Percentiles rank a stretch among this genome's conserved stretches.
Evolutionary conservation across 2,113 vertebrate genomes (phyloP).

Genomic region (Anthoscopus minutus): DNA sequence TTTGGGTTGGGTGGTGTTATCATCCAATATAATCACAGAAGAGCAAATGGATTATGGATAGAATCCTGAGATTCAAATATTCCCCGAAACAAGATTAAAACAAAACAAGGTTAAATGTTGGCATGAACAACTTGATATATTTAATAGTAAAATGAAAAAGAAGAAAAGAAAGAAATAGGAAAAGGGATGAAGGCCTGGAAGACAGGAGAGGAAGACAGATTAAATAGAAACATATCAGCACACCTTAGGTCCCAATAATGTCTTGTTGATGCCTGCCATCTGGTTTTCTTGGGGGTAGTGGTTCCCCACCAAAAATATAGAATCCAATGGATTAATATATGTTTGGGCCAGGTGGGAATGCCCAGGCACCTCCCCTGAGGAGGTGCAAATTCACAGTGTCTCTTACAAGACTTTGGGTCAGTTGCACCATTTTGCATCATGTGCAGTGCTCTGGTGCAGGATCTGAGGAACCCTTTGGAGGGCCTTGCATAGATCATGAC

Average conservation of each 20-base stretch:
- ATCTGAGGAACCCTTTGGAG: background rate
- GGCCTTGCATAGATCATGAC: background rate
- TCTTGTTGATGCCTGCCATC: background rate
- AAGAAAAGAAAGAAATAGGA: background rate
- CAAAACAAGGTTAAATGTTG: background rate
- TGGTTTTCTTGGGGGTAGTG: background rate
- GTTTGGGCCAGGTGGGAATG: background rate
- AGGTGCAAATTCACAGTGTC: background rate
- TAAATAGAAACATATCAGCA: background rate
- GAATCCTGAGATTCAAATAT: background rate
- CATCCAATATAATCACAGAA: fast-evolving
- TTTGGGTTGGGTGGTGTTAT: background rate
- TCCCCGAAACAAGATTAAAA: background rate
- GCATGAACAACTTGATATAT: background rate
- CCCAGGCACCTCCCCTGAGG: background rate
- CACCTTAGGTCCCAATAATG: background rate
- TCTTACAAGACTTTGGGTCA: background rate
- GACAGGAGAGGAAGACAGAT: background rate
- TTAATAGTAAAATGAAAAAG: background rate
- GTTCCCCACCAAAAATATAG: background rate
- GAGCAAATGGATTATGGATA: background rate
- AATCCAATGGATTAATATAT: background rate
- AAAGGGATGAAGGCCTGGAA: background rate
- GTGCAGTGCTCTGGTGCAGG: background rate
- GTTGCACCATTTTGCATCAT: background rate